Evolutionary conservation across 2,797 vertebrate genomes (phyloP).

Genomic region (Chelonia mydas): DNA sequence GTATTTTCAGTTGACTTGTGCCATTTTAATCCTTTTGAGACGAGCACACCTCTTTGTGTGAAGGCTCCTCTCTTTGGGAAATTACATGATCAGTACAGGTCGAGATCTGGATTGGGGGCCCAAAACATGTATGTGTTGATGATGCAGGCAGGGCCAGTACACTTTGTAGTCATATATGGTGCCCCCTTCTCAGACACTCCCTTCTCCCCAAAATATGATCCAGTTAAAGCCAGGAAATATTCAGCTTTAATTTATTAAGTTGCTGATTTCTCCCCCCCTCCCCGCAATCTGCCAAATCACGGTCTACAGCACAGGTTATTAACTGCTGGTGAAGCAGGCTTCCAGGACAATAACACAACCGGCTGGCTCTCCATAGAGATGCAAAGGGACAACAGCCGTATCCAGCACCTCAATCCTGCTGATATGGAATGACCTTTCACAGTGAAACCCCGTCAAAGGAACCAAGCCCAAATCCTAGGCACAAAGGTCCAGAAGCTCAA

Average conservation of each 20-base stretch:
- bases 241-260: background rate
- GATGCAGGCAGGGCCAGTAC: too few species aligned
- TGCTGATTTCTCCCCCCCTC: background rate
- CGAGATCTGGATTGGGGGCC: background rate
- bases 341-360: background rate
- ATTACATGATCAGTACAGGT: background rate
- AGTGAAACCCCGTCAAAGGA: background rate
- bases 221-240: background rate
- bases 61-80: background rate
- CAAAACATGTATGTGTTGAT: too few species aligned
- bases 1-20: background rate
- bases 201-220: background rate
- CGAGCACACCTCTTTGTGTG: background rate
- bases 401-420: fast-evolving
- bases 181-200: background rate
- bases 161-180: background rate
- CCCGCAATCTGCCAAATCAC: background rate
- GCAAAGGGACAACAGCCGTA: background rate
- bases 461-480: background rate
- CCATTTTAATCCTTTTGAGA: background rate
- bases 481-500: background rate
- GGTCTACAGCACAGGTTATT: background rate
- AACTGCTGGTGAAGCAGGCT: background rate
- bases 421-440: background rate
- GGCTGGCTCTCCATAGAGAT: background rate